Evolutionary conservation across 92 coral and sea anemone species (phyloP).

Genomic region (Montipora capitata): DNA sequence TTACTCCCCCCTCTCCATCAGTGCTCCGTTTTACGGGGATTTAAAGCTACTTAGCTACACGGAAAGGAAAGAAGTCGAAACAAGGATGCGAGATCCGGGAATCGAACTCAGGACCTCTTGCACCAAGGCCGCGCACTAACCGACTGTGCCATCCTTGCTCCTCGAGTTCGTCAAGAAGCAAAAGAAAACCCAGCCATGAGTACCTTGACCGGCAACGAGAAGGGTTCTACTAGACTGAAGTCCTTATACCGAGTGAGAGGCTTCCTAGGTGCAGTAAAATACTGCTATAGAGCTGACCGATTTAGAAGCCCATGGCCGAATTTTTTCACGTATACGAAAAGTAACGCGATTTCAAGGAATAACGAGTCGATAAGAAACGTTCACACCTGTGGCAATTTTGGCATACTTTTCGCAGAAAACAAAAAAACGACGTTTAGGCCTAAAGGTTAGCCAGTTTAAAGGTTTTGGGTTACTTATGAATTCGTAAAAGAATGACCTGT

Average conservation of each 20-base stretch:
- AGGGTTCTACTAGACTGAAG: background rate
- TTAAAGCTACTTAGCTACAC: too few relatives aligned
- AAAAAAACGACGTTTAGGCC: background rate
- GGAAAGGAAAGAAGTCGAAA: too few relatives aligned
- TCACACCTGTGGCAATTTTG: background rate
- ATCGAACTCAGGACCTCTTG: too few relatives aligned
- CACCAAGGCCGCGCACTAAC: too few relatives aligned
- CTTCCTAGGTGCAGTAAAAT: slow-evolving; percentile 8
- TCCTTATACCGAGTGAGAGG: slow-evolving; percentile 10
- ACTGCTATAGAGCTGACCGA: background rate
- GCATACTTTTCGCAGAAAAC: background rate
- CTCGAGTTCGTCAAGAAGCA: slow-evolving; percentile 13
- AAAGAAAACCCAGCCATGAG: slow-evolving; percentile 9
- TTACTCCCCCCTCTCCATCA: too few relatives aligned
- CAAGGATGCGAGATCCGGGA: too few relatives aligned
- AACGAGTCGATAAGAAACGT: background rate
- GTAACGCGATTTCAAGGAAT: background rate
- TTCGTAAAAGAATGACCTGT: background rate
- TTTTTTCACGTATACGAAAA: background rate
- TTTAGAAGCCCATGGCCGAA: background rate
- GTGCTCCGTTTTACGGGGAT: too few relatives aligned
- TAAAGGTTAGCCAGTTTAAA: background rate
- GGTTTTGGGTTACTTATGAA: background rate
- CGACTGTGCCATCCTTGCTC: background rate
- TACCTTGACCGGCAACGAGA: background rate